Evolutionary conservation across 37 sponge, comb jelly and placozoan species (phyloP).

Genomic region (Mnemiopsis leidyi): DNA sequence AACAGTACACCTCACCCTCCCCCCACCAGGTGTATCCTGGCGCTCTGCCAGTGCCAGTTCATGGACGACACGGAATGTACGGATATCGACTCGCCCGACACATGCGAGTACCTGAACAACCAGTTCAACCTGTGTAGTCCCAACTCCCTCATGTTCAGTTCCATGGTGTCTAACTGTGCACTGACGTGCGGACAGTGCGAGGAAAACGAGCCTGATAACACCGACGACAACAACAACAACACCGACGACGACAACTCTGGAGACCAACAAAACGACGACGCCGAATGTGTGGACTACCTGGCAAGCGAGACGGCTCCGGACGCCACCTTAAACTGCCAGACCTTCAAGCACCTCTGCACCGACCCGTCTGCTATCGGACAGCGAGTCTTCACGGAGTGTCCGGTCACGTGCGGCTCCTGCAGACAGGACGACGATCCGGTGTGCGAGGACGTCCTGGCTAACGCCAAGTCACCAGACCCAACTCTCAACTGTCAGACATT

Average conservation of each 20-base stretch:
- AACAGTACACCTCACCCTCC: no score
- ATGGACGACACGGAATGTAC: neutral
- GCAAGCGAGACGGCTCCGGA: neutral
- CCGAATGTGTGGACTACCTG: neutral
- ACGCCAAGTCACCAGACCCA: neutral
- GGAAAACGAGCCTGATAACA: neutral
- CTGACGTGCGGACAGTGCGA: neutral
- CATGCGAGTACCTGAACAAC: neutral
- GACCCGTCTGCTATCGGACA: neutral
- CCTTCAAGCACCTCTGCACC: neutral
- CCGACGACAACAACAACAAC: neutral
- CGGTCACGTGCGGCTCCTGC: conserved; percentile 5
- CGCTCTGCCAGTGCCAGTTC: neutral
- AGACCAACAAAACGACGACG: neutral
- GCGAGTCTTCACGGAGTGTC: neutral
- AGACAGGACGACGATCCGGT: neutral
- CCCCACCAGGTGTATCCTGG: neutral
- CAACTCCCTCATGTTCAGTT: neutral
- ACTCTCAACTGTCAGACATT: conserved; percentile 35
- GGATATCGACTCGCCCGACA: neutral
- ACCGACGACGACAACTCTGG: neutral
- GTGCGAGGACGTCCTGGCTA: neutral
- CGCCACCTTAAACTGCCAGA: neutral
- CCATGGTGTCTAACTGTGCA: neutral
- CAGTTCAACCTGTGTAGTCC: neutral